These are phyloP conservation scores for Enteromius argenteus DNA, from an alignment of 2,797 vertebrate species.

Conservation along the genomic window DNA sequence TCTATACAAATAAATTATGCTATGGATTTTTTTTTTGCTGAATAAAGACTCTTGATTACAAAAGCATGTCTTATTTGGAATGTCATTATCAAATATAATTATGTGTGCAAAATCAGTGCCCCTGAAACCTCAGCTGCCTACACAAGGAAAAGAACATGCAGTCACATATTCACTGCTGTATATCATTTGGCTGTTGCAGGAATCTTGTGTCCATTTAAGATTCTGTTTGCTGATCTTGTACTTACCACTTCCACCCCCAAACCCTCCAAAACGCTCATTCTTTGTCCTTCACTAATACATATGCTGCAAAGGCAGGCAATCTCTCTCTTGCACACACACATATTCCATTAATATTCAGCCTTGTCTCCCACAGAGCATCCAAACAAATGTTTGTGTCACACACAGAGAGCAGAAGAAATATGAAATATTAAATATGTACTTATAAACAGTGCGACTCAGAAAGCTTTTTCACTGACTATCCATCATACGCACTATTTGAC, in stretches of 20 bases:
- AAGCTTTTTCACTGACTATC: constrained; percentile 41
- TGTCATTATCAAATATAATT: constrained; percentile 5
- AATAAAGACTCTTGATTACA: constrained; percentile 1
- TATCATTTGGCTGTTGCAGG: constrained; percentile 7
- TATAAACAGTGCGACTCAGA: constrained; percentile 43
- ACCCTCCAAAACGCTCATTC: constrained; percentile 27
- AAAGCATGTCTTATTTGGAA: not conserved
- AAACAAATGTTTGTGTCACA: constrained; percentile 48
- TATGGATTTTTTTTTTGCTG: not conserved
- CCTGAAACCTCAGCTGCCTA: constrained; percentile 17
- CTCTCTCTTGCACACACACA: constrained; percentile 30
- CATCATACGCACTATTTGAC: constrained; percentile 36
- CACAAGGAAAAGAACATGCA: not conserved
- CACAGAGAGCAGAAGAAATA: constrained; percentile 36
- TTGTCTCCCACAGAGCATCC: constrained; percentile 56
- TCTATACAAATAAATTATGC: not conserved
- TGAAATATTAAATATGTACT: constrained; percentile 55
- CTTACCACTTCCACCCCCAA: constrained; percentile 22
- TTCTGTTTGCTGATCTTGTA: constrained; percentile 28
- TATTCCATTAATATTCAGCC: constrained; percentile 65
- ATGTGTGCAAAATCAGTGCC: not conserved
- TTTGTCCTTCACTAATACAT: constrained; percentile 48
- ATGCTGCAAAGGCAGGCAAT: constrained; percentile 38
- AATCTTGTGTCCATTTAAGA: constrained; percentile 19
- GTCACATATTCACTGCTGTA: not conserved